phyloP scores from a whole-genome alignment of 2,797 vertebrate species.

The Pygocentrus nattereri region DNA sequence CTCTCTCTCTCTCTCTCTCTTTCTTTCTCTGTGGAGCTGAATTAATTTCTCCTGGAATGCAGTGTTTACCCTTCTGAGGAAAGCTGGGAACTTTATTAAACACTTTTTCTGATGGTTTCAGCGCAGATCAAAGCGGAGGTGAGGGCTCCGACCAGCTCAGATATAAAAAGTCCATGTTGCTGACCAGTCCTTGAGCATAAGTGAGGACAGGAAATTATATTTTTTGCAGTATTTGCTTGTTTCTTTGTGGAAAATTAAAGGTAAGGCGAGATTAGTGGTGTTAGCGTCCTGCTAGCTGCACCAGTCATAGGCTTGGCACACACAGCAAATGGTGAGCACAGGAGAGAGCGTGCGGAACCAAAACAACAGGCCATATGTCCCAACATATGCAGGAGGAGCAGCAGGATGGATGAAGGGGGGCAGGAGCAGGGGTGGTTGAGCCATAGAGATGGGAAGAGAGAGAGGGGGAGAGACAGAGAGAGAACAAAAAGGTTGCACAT shows the following conservation, averaged over 20 bases:
- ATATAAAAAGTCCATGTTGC: not conserved
- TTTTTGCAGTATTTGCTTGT: not conserved
- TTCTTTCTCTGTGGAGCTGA: not conserved
- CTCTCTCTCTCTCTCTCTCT: not conserved
- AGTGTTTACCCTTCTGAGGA: slow-evolving; percentile 11
- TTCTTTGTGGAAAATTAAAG: not conserved
- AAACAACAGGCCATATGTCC: slow-evolving; percentile 64
- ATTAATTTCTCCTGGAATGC: slow-evolving; percentile 23
- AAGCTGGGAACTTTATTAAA: slow-evolving; percentile 15
- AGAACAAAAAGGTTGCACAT: not conserved
- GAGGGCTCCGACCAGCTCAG: not conserved
- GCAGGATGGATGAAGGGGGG: slow-evolving; percentile 58
- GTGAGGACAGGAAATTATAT: not conserved
- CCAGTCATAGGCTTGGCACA: slow-evolving; percentile 42
- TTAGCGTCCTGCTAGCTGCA: slow-evolving; percentile 16
- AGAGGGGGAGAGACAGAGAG: slow-evolving; percentile 2
- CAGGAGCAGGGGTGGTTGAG: not conserved
- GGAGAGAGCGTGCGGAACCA: slow-evolving; percentile 54
- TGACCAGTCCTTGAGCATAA: not conserved
- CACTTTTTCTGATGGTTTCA: slow-evolving; percentile 19
- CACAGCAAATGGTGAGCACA: slow-evolving; percentile 43
- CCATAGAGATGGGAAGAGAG: slow-evolving; percentile 15
- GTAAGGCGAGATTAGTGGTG: not conserved
- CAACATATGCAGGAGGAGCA: slow-evolving; percentile 60
- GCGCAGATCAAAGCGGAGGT: slow-evolving; percentile 19